Conservation (phyloP, 2,113 vertebrate species). For the Euleptes europaea region DNA sequence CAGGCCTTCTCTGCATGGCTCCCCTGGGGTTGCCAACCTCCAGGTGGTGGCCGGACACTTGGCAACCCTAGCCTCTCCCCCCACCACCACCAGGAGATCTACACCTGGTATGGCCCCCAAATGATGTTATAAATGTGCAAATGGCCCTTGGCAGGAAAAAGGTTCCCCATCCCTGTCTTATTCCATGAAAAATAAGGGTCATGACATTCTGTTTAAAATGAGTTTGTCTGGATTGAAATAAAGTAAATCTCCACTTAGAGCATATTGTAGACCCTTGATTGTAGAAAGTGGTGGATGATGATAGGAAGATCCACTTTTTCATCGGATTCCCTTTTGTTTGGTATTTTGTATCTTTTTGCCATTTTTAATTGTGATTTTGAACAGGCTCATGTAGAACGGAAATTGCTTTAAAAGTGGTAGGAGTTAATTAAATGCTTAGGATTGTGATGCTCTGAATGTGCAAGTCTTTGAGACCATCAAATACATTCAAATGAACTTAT, state of each 20-base stretch:
- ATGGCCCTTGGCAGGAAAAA: too few species aligned
- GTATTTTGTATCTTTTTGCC: not conserved
- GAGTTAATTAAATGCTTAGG: not conserved
- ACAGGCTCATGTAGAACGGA: not conserved
- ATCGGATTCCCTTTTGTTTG: not conserved
- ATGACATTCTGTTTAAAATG: not conserved
- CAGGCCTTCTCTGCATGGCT: too few species aligned
- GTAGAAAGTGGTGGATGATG: not conserved
- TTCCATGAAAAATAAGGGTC: not conserved
- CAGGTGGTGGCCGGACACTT: too few species aligned
- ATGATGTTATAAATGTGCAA: too few species aligned
- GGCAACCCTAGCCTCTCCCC: too few species aligned
- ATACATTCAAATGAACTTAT: too few species aligned
- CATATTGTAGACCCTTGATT: not conserved
- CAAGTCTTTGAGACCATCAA: not conserved
- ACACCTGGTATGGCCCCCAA: too few species aligned
- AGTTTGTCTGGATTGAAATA: not conserved
- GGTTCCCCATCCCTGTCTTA: too few species aligned
- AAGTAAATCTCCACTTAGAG: not conserved
- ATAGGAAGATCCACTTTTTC: not conserved
- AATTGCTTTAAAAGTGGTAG: not conserved
- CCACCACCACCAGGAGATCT: too few species aligned
- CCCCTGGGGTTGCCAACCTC: too few species aligned
- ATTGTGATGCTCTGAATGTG: not conserved
- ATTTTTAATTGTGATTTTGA: not conserved